Conservation (phyloP, 2,888 invertebrate genomes). For the Acleris sparsana region DNA sequence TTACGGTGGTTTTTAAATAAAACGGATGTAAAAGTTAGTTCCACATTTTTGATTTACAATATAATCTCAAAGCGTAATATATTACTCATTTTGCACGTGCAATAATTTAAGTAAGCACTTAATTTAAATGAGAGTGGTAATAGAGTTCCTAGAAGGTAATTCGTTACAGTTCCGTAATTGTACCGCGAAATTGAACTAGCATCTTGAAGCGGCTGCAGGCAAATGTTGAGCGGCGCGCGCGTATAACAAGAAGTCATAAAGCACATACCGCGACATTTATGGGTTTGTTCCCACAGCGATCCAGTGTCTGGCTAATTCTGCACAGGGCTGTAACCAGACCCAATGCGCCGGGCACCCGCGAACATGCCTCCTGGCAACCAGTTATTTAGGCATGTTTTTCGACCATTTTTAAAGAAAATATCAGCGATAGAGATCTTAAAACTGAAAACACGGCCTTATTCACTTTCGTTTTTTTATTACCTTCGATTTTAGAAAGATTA, state of each 20-base stretch:
- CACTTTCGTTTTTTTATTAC: not conserved
- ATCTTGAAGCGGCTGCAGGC: conserved; percentile 23
- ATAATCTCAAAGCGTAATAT: no score
- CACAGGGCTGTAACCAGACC: conserved; percentile 47
- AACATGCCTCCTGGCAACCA: not conserved
- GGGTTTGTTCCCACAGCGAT: conserved; percentile 63
- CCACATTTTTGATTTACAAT: no score
- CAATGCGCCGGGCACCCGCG: conserved; percentile 13
- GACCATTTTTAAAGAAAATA: not conserved
- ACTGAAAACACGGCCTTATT: not conserved
- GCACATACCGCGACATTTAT: conserved; percentile 56
- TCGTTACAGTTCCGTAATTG: not conserved
- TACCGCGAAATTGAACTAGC: conserved; percentile 6
- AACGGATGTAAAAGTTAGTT: no score
- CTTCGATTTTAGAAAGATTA: not conserved
- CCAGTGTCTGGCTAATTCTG: conserved; percentile 54
- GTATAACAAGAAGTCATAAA: conserved; percentile 68
- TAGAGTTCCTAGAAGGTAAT: not conserved
- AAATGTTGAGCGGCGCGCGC: conserved; percentile 39
- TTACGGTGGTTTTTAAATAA: no score
- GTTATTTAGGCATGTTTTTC: not conserved
- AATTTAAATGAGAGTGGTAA: not conserved
- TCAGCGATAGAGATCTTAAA: no score
- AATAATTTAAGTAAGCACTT: not conserved
- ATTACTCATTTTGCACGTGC: not conserved